Conservation (phyloP, 2,888 invertebrate species). For the Cacoxenus indagator region DNA sequence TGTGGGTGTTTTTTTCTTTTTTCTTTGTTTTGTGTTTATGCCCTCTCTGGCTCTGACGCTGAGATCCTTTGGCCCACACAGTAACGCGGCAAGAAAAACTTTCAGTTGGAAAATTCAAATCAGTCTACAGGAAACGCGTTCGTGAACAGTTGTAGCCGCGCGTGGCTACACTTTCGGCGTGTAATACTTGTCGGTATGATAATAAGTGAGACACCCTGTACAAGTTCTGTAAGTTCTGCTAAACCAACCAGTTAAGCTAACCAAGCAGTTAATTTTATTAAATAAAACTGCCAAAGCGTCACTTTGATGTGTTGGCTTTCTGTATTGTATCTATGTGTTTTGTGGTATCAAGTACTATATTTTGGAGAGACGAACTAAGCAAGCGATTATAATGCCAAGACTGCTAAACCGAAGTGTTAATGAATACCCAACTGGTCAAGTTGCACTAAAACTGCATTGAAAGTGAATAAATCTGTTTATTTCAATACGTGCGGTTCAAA, state of each 20-base stretch:
- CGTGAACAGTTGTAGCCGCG: conserved; percentile 72
- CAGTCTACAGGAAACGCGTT: conserved; percentile 72
- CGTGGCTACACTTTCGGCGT: conserved; percentile 71
- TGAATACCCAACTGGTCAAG: background rate
- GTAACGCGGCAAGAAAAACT: conserved; percentile 35
- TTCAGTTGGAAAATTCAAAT: conserved; percentile 59
- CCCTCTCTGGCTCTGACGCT: conserved; percentile 45
- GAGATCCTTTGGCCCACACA: conserved; percentile 21
- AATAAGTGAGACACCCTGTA: conserved; percentile 72
- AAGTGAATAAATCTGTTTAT: conserved; percentile 7
- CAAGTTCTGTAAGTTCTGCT: conserved; percentile 71
- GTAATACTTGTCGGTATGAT: conserved; percentile 72
- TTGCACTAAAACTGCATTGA: background rate
- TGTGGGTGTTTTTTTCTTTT: conserved; percentile 40
- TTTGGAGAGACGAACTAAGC: background rate
- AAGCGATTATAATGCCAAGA: background rate
- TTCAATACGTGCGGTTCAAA: background rate
- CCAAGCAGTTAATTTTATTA: conserved; percentile 30
- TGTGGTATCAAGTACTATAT: background rate
- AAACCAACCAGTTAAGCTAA: conserved; percentile 39
- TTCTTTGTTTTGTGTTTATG: conserved; percentile 7
- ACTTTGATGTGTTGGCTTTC: conserved; percentile 31
- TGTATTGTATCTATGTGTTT: conserved; percentile 28
- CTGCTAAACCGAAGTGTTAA: background rate
- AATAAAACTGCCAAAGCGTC: conserved; percentile 36